phyloP scores from a whole-genome alignment of 1,140 invertebrate genomes.

The Zaprionus tsacasi region DNA sequence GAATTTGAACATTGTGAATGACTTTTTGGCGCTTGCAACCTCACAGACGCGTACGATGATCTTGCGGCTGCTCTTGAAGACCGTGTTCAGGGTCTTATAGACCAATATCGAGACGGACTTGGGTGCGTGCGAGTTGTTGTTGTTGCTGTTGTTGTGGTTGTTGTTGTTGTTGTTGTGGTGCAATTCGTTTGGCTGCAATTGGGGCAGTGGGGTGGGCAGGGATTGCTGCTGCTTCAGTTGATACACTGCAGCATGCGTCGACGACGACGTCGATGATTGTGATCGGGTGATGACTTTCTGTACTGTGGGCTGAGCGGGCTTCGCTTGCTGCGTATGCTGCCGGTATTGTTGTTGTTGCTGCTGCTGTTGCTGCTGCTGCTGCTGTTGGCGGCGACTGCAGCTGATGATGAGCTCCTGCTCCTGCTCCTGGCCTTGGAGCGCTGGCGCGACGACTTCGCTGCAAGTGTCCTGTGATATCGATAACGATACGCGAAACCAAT shows the following conservation, averaged over 20 bases:
- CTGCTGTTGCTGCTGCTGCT: conserved; percentile 53
- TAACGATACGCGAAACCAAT: conserved; percentile 14
- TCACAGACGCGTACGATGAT: conserved; percentile 84
- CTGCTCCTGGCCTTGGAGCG: conserved; percentile 66
- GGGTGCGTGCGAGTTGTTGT: conserved; percentile 52
- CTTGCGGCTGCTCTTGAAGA: conserved; percentile 84
- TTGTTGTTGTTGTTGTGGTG: conserved; percentile 44
- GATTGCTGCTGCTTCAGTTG: conserved; percentile 82
- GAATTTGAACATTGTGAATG: conserved; percentile 89
- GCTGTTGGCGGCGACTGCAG: conserved; percentile 58
- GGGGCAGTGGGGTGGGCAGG: conserved; percentile 68
- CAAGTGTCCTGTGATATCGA: conserved; percentile 65
- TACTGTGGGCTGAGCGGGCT: conserved; percentile 38
- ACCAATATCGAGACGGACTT: conserved; percentile 83
- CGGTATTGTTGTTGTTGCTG: conserved; percentile 55
- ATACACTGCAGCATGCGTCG: conserved; percentile 75
- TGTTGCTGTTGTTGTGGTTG: conserved; percentile 38
- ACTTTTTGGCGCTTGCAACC: conserved; percentile 83
- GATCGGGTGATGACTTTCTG: conserved; percentile 80
- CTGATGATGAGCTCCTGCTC: conserved; percentile 75
- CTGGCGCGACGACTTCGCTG: conserved; percentile 59
- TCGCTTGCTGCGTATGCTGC: conserved; percentile 30
- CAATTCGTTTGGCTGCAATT: conserved; percentile 35
- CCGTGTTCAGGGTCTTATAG: conserved; percentile 83
- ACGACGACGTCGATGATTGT: conserved; percentile 79